A percentile compares a stretch with the other conserved stretches of the same genome.
Conservation (phyloP, 2,888 invertebrate genomes). For the Troilus luridus region DNA sequence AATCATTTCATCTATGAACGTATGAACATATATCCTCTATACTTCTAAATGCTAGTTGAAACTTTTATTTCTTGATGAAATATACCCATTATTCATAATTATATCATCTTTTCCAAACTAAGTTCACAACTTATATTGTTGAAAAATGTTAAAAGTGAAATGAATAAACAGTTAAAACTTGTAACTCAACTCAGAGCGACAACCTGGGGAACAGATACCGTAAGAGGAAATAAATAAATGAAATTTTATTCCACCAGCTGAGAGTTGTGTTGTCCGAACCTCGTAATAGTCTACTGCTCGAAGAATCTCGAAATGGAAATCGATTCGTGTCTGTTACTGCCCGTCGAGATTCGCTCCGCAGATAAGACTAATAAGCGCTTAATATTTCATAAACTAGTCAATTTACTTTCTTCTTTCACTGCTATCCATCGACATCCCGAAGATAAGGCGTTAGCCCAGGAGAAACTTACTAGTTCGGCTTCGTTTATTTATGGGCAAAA, state of each 20-base stretch:
- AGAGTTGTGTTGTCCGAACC: background rate
- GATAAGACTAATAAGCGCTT: conserved; percentile 21
- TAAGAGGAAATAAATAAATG: background rate
- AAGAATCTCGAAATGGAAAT: background rate
- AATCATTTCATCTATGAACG: too few species aligned
- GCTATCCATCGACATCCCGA: background rate
- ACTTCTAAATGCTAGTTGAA: too few species aligned
- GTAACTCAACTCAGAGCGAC: too few species aligned
- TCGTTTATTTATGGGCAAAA: background rate
- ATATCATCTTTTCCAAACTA: too few species aligned
- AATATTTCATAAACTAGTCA: background rate
- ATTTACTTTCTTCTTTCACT: conserved; percentile 28
- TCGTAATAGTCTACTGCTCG: background rate
- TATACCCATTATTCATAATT: too few species aligned
- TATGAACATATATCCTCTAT: too few species aligned
- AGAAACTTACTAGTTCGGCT: background rate
- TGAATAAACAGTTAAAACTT: too few species aligned
- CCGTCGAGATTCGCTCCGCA: background rate
- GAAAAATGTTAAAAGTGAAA: too few species aligned
- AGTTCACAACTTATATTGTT: too few species aligned
- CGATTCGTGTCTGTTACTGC: background rate
- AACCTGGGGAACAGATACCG: too few species aligned
- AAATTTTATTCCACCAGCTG: background rate
- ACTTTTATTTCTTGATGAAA: too few species aligned
- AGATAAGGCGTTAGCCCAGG: background rate